Percentiles rank a stretch among this genome's conserved stretches.
These are phyloP conservation scores for Panulirus ornatus DNA, from an alignment of 1,140 invertebrate species.

Conservation along the genomic window DNA sequence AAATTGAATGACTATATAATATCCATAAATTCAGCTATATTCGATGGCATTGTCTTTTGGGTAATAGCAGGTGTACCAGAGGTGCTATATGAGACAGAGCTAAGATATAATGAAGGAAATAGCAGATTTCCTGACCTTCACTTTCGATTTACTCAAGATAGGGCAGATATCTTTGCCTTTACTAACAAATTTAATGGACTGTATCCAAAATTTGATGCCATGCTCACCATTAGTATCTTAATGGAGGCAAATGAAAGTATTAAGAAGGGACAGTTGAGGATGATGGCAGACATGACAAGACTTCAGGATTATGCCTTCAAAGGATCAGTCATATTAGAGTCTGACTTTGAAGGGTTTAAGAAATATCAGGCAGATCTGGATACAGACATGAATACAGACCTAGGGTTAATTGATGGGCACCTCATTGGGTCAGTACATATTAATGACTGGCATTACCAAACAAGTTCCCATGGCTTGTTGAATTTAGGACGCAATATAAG, in stretches of 20 bases:
- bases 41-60: background rate
- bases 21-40: background rate
- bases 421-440: constrained; percentile 8
- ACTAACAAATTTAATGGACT: background rate
- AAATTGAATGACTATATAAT: constrained; percentile 30
- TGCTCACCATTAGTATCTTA: constrained; percentile 6
- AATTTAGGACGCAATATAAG: background rate
- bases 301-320: constrained; percentile 41
- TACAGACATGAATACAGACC: background rate
- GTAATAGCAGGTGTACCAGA: background rate
- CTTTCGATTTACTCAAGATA: background rate
- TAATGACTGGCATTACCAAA: constrained; percentile 37
- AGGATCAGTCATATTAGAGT: constrained; percentile 19
- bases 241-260: background rate
- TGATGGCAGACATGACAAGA: constrained; percentile 30
- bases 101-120: constrained; percentile 9
- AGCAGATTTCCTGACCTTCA: constrained; percentile 30
- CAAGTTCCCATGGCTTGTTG: background rate
- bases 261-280: constrained; percentile 23
- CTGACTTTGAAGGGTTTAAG: constrained; percentile 65
- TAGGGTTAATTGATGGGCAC: background rate
- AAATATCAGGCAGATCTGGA: constrained; percentile 31
- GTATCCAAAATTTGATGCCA: constrained; percentile 44
- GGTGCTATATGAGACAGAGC: background rate
- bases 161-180: background rate